Base-by-base conservation (phyloP, 2,888 invertebrate genomes). In the Ectropis crepuscularia region DNA sequence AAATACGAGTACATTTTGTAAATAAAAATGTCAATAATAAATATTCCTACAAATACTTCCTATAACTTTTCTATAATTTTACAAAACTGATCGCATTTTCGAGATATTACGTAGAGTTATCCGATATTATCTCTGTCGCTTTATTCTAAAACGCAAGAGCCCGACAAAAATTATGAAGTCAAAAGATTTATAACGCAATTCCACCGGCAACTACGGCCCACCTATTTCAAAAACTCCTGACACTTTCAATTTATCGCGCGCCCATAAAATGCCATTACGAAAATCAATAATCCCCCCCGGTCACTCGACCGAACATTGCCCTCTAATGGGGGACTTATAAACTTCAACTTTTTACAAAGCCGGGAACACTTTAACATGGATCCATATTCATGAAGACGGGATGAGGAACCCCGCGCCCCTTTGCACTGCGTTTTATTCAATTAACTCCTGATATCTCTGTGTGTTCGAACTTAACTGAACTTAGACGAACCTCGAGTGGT, bases 371-470 rank as follows among this genome's bases (percentile, higher is more conserved):
- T 83, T 76, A 81, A 74, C 74, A 69, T 67, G 74, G 74, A 86
- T 90, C 82, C 88, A 91, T 90, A 91, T 90, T 91, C 89, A 91
- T 90, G 88, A 87, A 76, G 69, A 63, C 72, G 68, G 71, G 63
- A 69, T 58, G 74, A 74, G 69, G 74, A 71, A 55, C 47, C 39
- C 47, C 74, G 69, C 76, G 73, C 76, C 78, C 79, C 78, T 78
- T 79, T 79, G 80, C 80, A 78, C 79, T 80, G 83, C 80, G 80
- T 87, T 90, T 89, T 86, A 89, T 91, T 89, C 88, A 90, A 91
- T 92, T 91, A 91, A 87, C 86, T 82, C 78, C 73, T 78, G 82
- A 87, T 89, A 90, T 70, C 73, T 66, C 63, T 63, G 69, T 61
- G 70, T 69, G 66, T 70, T 73, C 69, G 75, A 81, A 78, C 79